Conservation (phyloP, 2,113 vertebrate genomes). For the Zosterops borbonicus region DNA sequence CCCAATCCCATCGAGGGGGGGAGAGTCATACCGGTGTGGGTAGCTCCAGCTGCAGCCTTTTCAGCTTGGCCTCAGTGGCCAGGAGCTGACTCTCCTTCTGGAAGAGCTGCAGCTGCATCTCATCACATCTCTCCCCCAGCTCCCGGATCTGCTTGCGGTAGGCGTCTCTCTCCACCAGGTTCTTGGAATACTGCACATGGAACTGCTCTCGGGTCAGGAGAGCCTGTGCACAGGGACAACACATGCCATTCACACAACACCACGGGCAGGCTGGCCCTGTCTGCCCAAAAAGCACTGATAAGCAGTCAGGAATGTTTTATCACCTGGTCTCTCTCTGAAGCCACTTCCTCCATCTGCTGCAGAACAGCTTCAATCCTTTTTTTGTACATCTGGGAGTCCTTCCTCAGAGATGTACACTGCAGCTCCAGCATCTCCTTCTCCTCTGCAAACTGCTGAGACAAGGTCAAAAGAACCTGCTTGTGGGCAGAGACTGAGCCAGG, state of each 20-base stretch:
- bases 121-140: constrained; percentile 80
- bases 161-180: constrained; percentile 84
- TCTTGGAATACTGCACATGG: constrained; percentile 78
- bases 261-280: neutral
- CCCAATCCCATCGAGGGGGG: neutral
- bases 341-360: constrained; percentile 90
- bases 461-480: neutral
- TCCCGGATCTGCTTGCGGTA: constrained; percentile 85
- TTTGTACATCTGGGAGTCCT: constrained; percentile 86
- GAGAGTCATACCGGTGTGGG: constrained; percentile 55
- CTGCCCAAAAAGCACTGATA: neutral
- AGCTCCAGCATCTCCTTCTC: constrained; percentile 85
- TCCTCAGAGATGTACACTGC: constrained; percentile 79
- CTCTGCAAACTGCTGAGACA: constrained; percentile 73
- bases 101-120: constrained; percentile 86
- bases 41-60: constrained; percentile 64
- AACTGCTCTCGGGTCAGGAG: constrained; percentile 77
- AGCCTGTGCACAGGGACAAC: constrained; percentile 67
- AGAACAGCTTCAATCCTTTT: constrained; percentile 84
- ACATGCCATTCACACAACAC: neutral
- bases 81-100: constrained; percentile 82
- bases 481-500: neutral
- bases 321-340: constrained; percentile 88
- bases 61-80: constrained; percentile 77
- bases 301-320: neutral